These are phyloP conservation scores for Hyperoplus lanceolatus DNA, from an alignment of 2,797 vertebrate genomes.

Conservation along the genomic window DNA sequence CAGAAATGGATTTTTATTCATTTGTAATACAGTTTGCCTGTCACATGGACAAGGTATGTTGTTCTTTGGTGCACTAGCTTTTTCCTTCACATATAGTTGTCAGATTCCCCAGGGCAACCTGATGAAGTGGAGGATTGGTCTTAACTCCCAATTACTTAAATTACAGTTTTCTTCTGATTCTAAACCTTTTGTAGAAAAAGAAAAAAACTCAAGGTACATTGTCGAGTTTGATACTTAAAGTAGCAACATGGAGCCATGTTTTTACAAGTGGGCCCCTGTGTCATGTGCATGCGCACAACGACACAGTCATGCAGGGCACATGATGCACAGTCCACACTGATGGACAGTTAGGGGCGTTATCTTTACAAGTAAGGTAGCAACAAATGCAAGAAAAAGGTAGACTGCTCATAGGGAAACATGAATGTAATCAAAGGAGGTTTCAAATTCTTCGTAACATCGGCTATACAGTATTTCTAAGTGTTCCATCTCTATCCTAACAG, in stretches of 20 bases:
- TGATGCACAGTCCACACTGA: neutral
- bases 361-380: neutral
- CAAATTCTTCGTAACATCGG: neutral
- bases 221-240: conserved; percentile 2
- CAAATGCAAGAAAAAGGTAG: neutral
- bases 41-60: neutral
- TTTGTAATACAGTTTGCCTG: neutral
- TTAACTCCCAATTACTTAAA: conserved; percentile 25
- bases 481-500: neutral
- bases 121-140: conserved; percentile 31
- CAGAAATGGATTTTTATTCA: conserved; percentile 21
- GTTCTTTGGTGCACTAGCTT: conserved; percentile 9
- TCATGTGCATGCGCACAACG: neutral
- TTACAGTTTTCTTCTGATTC: conserved; percentile 10
- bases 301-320: neutral
- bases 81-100: neutral
- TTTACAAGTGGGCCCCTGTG: neutral
- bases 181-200: conserved; percentile 6
- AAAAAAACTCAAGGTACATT: conserved; percentile 7
- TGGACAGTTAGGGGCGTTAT: neutral
- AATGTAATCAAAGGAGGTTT: neutral
- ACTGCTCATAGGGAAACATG: neutral
- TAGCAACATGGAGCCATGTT: neutral
- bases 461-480: neutral
- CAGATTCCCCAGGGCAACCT: conserved; percentile 26